Evolutionary conservation across 2,797 vertebrate genomes (phyloP), one percentile per base, ranked within the genome.

Genomic region (Onychomys torridus): DNA sequence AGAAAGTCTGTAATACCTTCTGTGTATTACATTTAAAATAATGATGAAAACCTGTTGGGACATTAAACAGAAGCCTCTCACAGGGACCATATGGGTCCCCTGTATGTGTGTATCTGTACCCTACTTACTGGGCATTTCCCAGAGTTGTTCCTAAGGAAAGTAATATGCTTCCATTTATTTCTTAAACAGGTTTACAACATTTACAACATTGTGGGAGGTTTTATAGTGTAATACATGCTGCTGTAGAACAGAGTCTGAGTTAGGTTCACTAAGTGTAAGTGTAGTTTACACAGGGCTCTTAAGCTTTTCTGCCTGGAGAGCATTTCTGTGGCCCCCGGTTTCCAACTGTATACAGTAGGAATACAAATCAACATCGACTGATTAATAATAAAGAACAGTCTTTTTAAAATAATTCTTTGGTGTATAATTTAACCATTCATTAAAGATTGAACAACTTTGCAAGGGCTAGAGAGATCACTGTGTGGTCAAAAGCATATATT

Each of bases 191-290:
- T 88, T 71, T n/a, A 13, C 49, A 57, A 23, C 19, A 11, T 23
- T 73, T 10, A 37, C 75, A 6, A 25, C 13, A 3, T 32, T 9
- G 8, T 57, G 69, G 43, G 25, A 61, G 46, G 46, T 81, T 90
- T 93, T 59, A 91, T 46, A 89, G 43, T 78, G 94, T 76, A 71
- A 55, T 67, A 13, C 52, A 77, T 61, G 46, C 40, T 83, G 77
- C 93, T 95, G 63, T 6, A 95, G 81, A 93, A 78, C 27, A 79
- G 23, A 52, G 34, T 81, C 83, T 40, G 19, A 77, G 69, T 82
- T 81, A 89, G 2, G 6, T 84, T 88, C 76, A 81, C 25, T 82
- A 65, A 81, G 55, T 67, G 29, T 78, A 61, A 89, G 2, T 82
- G 13, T 25, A n/a, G 29, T 83, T 93, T 91, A 85, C 86, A 91